Base-by-base conservation (phyloP, 2,888 invertebrate genomes). In the Emmelina monodactyla region DNA sequence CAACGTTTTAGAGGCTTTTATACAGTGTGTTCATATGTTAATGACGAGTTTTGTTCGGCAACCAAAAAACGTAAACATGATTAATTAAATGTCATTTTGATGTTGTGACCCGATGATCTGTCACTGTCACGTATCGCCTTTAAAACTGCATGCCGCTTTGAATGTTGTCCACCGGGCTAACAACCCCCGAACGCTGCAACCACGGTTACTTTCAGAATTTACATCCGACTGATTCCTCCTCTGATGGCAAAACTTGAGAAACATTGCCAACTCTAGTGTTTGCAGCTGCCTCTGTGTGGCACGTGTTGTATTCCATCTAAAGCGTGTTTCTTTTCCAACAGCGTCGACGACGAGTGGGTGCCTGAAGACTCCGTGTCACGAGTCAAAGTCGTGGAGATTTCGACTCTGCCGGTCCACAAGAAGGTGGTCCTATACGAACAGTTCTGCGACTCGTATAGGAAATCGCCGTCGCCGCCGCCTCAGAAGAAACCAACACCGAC, bases 281-380 rank as follows among this genome's bases (percentile, higher is more conserved):
- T 73, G 76, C 76, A 72, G 73, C 62, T 56, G 38, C 52, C 49
- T 51, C 62, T 57, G 68, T 70, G 75, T 75, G 78, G 76, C 73
- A 53, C 61, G 29, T 4, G 2, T 15, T 14, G 15, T 28, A n/a
- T 22, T 12, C 35, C 2, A 6, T 4, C 6, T 56, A 39, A 51
- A 1, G 1, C 1, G 1, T 3, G 41, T 43, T 46, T 32, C 28
- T 35, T 78, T 78, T 29, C 14, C 5, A 7, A 9, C 80, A 94
- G 94, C 56, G 72, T 92, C 63, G 88, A 90, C 13, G 93, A 94
- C 68, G 89, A 92, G 60, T 94, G 94, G 94, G 83, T 94, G 45
- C 80, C 86, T 0, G 92, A 91, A 65, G 84, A 85, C 60, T 85
- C 86, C 41, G 85, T 85, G 59, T 81, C 79, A 51, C 80, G 83